A percentile compares a stretch with the other conserved stretches of the same genome.
Evolutionary conservation across 2,797 vertebrate genomes (phyloP).

Genomic region (Labeo calbasu): DNA sequence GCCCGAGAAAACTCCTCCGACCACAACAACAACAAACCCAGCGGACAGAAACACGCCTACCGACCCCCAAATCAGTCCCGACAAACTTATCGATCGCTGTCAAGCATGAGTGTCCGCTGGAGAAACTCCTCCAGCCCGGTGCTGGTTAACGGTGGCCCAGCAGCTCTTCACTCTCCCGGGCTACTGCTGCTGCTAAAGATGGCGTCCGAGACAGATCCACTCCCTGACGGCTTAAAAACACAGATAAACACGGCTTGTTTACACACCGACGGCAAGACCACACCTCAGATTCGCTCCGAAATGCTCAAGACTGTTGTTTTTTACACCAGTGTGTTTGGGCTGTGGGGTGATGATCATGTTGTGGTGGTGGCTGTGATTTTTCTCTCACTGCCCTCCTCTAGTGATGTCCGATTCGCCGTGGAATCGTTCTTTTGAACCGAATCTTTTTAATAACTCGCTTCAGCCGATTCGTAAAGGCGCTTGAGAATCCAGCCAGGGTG

Average conservation of each 20-base stretch:
- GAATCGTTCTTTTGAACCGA: constrained; percentile 46
- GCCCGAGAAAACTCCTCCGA: constrained; percentile 65
- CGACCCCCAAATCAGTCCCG: not conserved
- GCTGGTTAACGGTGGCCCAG: constrained; percentile 73
- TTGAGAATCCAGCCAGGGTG: not conserved
- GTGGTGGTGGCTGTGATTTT: constrained; percentile 50
- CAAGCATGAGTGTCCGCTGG: constrained; percentile 48
- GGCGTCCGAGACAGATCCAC: constrained; percentile 76
- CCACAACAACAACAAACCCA: constrained; percentile 61
- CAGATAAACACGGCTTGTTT: constrained; percentile 60
- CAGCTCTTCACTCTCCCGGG: constrained; percentile 70
- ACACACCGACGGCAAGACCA: constrained; percentile 51
- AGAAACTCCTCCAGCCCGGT: constrained; percentile 78
- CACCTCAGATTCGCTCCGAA: constrained; percentile 43
- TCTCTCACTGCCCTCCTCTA: constrained; percentile 32
- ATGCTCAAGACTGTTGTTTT: constrained; percentile 15
- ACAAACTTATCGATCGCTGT: constrained; percentile 53
- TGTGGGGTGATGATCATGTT: constrained; percentile 48
- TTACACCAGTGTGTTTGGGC: constrained; percentile 25
- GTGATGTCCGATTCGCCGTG: constrained; percentile 32
- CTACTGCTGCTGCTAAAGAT: constrained; percentile 79
- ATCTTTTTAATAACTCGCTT: not conserved
- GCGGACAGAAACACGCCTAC: not conserved
- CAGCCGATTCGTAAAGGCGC: not conserved
- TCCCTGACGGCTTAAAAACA: constrained; percentile 71